These are phyloP conservation scores for Struthio camelus DNA, from an alignment of 2,113 vertebrate genomes.

Conservation along the genomic window DNA sequence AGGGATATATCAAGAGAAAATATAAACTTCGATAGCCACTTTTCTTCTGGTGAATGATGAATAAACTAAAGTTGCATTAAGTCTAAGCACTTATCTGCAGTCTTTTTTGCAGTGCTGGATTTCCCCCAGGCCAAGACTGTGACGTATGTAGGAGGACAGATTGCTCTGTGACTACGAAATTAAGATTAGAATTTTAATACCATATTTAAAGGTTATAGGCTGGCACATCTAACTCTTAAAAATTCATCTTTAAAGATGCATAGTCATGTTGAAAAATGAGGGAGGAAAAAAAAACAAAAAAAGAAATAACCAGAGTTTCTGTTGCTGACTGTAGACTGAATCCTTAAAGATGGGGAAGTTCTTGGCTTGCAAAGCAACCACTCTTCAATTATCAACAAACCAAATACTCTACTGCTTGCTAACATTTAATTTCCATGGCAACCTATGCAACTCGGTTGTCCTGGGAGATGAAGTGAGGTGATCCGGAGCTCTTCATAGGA, in stretches of 20 bases:
- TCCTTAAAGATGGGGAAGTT: background rate
- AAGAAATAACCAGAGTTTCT: background rate
- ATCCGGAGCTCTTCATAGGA: background rate
- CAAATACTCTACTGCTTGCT: background rate
- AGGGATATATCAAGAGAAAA: background rate
- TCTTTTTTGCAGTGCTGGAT: background rate
- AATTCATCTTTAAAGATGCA: background rate
- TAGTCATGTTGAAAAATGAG: background rate
- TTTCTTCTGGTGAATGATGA: background rate
- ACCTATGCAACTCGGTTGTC: background rate
- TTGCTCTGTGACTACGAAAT: background rate
- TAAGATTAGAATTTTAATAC: background rate
- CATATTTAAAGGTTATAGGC: background rate
- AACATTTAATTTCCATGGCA: slow-evolving; percentile 2
- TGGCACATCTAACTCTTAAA: background rate
- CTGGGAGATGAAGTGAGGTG: background rate
- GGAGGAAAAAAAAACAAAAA: background rate
- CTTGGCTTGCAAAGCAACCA: background rate
- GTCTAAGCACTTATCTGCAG: background rate
- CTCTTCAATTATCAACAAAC: background rate
- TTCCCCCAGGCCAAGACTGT: background rate
- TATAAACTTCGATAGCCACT: background rate
- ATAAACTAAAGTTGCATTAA: background rate
- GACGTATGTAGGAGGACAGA: background rate
- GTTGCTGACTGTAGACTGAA: background rate